Evolutionary conservation across 2,797 vertebrate species (phyloP).

Genomic region (Loriculus beryllinus): DNA sequence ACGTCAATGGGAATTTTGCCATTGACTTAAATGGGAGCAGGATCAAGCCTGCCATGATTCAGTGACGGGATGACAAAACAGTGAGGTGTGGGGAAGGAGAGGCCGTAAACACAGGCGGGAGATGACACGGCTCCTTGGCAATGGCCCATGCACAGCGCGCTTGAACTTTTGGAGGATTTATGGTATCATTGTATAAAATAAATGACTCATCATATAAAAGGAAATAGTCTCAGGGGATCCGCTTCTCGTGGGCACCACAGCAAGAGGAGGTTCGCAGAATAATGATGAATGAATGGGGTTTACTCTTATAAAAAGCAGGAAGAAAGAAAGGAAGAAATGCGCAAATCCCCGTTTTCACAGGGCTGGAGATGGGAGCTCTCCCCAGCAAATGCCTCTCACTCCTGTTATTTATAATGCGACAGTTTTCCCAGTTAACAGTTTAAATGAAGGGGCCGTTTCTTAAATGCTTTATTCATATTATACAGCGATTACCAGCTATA

Average conservation of each 20-base stretch:
- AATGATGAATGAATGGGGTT: not conserved
- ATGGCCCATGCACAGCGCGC: constrained; percentile 12
- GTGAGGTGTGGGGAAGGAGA: constrained; percentile 22
- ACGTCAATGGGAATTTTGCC: constrained; percentile 24
- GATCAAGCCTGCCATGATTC: not conserved
- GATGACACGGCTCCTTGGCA: constrained; percentile 20
- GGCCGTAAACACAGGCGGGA: not conserved
- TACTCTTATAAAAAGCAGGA: not conserved
- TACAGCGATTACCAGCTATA: constrained; percentile 71
- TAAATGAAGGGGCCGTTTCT: constrained; percentile 72
- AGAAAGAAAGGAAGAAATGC: not conserved
- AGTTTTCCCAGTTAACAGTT: constrained; percentile 68
- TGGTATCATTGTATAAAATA: not conserved
- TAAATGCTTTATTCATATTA: constrained; percentile 77
- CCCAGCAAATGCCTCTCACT: constrained; percentile 16
- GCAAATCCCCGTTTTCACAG: not conserved
- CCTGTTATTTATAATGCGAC: constrained; percentile 58
- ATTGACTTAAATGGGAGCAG: not conserved
- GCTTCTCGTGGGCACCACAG: not conserved
- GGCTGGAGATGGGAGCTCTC: not conserved
- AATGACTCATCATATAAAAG: constrained; percentile 8
- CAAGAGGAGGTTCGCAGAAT: not conserved
- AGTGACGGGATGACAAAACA: constrained; percentile 9
- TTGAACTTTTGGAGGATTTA: constrained; percentile 15
- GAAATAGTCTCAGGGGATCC: not conserved